Evolutionary conservation across 2,113 vertebrate species (phyloP).

Genomic region (Brienomyrus longianalis): DNA sequence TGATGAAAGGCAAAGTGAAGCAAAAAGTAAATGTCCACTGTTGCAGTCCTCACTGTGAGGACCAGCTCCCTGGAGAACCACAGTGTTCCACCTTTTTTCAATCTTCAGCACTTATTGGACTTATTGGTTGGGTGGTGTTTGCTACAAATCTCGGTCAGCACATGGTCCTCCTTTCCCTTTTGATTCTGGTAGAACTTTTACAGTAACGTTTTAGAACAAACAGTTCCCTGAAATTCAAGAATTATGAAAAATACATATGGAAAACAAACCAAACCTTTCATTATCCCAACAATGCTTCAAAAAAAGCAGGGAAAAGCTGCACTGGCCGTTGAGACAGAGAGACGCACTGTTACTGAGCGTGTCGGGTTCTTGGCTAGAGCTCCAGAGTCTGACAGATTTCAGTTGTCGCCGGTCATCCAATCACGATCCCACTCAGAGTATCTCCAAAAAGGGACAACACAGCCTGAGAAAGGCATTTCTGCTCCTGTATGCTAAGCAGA

Average conservation of each 20-base stretch:
- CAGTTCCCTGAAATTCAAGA: neutral
- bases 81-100: neutral
- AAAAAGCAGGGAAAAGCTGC: neutral
- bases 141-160: neutral
- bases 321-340: neutral
- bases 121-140: neutral
- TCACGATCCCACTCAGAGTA: neutral
- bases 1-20: neutral
- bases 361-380: neutral
- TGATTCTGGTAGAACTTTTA: neutral
- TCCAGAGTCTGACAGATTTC: neutral
- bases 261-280: neutral
- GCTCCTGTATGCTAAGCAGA: neutral
- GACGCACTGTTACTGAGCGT: neutral
- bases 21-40: neutral
- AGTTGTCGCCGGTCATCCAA: neutral
- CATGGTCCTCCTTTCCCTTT: neutral
- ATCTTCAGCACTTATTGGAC: neutral
- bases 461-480: neutral
- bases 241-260: neutral
- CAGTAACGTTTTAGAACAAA: neutral
- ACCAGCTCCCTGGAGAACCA: neutral
- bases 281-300: neutral
- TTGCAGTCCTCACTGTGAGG: neutral
- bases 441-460: slow-evolving; percentile 1